Percentiles rank a stretch among this genome's conserved stretches.
Evolutionary conservation across 1,140 invertebrate genomes (phyloP).

Genomic region (Octopus sinensis): DNA sequence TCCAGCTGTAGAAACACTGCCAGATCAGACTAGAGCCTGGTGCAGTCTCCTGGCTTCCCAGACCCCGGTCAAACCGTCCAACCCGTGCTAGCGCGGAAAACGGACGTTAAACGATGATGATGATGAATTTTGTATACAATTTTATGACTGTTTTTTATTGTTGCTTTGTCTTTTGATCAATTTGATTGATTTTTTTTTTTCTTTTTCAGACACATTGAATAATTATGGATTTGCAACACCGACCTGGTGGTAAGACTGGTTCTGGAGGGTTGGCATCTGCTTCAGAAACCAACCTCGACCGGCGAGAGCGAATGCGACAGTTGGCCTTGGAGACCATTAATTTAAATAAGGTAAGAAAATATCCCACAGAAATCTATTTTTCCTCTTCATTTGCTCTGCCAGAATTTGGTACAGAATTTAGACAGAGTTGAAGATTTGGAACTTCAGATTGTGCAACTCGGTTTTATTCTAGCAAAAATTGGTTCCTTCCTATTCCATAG

Average conservation of each 20-base stretch:
- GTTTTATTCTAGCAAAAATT: too few species aligned
- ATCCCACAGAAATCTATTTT: background rate
- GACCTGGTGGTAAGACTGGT: slow-evolving; percentile 95
- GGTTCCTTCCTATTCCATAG: too few species aligned
- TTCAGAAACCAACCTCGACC: slow-evolving; percentile 95
- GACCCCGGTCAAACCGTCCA: too few species aligned
- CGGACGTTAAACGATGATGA: too few species aligned
- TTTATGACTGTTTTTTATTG: background rate
- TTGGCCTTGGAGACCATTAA: slow-evolving; percentile 98
- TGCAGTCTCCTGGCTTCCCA: too few species aligned
- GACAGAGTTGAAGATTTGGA: too few species aligned
- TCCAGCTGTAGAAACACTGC: too few species aligned
- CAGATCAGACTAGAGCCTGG: too few species aligned
- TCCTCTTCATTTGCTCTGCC: too few species aligned
- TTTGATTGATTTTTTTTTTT: background rate
- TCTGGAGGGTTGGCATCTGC: slow-evolving; percentile 97
- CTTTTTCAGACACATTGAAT: background rate
- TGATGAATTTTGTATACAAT: background rate
- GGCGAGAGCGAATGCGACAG: slow-evolving; percentile 90
- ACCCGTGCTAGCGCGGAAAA: too few species aligned
- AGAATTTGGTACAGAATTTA: too few species aligned
- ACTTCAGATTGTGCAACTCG: too few species aligned
- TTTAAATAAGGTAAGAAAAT: slow-evolving; percentile 73
- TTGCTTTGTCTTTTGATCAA: background rate
- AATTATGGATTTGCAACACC: slow-evolving; percentile 57